Evolutionary conservation across 2,888 invertebrate species (phyloP).

Genomic region (Physocephala rufipes): DNA sequence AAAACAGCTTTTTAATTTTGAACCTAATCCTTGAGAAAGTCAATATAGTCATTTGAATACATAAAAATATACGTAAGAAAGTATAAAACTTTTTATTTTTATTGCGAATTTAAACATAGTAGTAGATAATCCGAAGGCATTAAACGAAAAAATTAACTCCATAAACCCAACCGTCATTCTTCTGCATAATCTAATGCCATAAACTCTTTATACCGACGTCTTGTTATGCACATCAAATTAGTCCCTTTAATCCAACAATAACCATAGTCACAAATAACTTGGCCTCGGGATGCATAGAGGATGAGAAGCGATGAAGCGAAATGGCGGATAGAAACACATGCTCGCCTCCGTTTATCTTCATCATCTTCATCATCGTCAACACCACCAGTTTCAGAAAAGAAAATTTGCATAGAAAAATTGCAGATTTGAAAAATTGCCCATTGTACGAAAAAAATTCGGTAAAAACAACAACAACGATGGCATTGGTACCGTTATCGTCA

Average conservation of each 20-base stretch:
- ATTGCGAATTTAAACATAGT: too few relatives aligned
- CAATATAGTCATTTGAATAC: too few relatives aligned
- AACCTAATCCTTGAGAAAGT: too few relatives aligned
- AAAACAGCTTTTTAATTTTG: too few relatives aligned
- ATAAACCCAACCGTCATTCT: background rate
- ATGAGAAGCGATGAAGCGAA: background rate
- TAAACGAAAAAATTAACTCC: too few relatives aligned
- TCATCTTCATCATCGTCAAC: background rate
- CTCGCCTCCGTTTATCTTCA: conserved; percentile 22
- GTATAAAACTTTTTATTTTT: too few relatives aligned
- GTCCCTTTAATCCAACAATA: background rate
- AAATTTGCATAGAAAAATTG: conserved; percentile 63
- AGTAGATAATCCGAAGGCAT: too few relatives aligned
- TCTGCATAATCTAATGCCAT: background rate
- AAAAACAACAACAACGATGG: conserved; percentile 9
- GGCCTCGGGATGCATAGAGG: background rate
- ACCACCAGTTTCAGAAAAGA: conserved; percentile 36
- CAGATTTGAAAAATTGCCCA: conserved; percentile 60
- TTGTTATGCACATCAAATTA: background rate
- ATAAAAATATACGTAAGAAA: too few relatives aligned
- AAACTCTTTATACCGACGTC: background rate
- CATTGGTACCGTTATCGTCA: too few relatives aligned
- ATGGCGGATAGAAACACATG: conserved; percentile 12
- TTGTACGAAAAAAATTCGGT: background rate
- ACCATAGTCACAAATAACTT: conserved; percentile 9